Percentiles rank a stretch among this genome's conserved stretches.
phyloP scores from a whole-genome alignment of 2,888 invertebrate genomes.

The Athripsodes cinereus region DNA sequence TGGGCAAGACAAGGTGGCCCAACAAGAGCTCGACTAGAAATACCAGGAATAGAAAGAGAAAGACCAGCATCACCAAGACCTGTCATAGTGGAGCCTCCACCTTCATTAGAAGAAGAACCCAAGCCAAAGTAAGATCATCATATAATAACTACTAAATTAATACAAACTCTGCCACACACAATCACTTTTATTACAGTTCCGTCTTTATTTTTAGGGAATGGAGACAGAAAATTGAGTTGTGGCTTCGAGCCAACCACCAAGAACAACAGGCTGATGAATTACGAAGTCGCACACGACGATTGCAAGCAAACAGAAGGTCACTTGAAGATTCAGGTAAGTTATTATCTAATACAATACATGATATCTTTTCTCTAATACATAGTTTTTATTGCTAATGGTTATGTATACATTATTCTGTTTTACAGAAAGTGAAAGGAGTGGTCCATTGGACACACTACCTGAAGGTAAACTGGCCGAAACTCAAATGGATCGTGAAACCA shows the following conservation, averaged over 20 bases:
- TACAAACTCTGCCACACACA: no score
- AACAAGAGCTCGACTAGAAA: slow-evolving; percentile 71
- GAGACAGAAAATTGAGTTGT: slow-evolving; percentile 87
- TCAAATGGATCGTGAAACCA: slow-evolving; percentile 10
- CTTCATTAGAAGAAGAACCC: slow-evolving; percentile 40
- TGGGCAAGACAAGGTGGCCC: slow-evolving; percentile 78
- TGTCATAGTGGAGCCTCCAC: slow-evolving; percentile 53
- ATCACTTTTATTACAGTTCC: no score
- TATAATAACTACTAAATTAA: neutral
- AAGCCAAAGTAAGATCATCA: slow-evolving; percentile 51
- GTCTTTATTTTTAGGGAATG: slow-evolving; percentile 53
- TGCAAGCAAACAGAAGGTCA: slow-evolving; percentile 68
- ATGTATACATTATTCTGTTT: neutral
- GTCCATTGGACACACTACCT: slow-evolving; percentile 65
- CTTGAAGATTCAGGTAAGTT: slow-evolving; percentile 75
- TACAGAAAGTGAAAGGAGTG: slow-evolving; percentile 72
- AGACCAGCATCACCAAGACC: slow-evolving; percentile 60
- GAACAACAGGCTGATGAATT: slow-evolving; percentile 67
- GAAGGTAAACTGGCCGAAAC: slow-evolving; percentile 59
- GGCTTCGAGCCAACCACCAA: slow-evolving; percentile 82
- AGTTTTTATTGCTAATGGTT: no score
- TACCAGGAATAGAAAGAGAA: slow-evolving; percentile 65
- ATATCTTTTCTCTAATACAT: no score
- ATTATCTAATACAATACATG: neutral
- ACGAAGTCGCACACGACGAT: slow-evolving; percentile 57